Evolutionary conservation across 2,113 vertebrate species (phyloP), one percentile per base, ranked within the genome.

Genomic region (Silurus asotus): DNA sequence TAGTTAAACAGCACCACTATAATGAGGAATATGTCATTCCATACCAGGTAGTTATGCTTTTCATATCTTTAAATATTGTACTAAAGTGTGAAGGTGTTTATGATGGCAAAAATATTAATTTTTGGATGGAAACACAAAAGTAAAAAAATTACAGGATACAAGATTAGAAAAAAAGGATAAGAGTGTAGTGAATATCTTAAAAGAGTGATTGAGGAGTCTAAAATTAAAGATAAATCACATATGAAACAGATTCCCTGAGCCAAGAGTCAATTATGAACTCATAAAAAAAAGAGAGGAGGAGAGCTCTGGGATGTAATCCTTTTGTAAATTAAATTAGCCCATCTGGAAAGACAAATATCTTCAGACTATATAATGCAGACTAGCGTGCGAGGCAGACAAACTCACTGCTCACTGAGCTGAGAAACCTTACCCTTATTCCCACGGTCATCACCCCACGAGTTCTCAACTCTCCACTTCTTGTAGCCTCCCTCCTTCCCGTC

Each of bases 391-490:
- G 48, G 25, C 67, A 10, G 64, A 77, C 85, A 91, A 88, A 86
- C 86, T 89, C 88, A 23, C 69, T 37, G 51, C 19, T 20, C 64
- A 37, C 4, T 9, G 19, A 8, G 49, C 45, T 53, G 17, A 77
- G 88, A 67, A 89, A 88, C 86, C 78, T 89, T 94, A 99, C 98
- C 97, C 98, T 99, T 99, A 93, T 97, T 96, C 84, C 98, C 98
- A 87, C 97, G 97, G 88, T 99, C 97, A 89, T 99, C 98, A 15
- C 98, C 98, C 97, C 98, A 99, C 9, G 98, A 99, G 92, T 99
- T 99, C 90, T 99, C 97, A 90, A 99, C 98, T 93, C 97, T 95
- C 97, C 97, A 99, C 84, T 99, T 99, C 86, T 96, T 93, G 83
- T 93, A 98, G n/a, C 83, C 56, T 3, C 93, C 96, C 23, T 97